Percentiles rank a stretch among this genome's conserved stretches.
Conservation (phyloP, 2,888 invertebrate species). For the Merodon equestris region DNA sequence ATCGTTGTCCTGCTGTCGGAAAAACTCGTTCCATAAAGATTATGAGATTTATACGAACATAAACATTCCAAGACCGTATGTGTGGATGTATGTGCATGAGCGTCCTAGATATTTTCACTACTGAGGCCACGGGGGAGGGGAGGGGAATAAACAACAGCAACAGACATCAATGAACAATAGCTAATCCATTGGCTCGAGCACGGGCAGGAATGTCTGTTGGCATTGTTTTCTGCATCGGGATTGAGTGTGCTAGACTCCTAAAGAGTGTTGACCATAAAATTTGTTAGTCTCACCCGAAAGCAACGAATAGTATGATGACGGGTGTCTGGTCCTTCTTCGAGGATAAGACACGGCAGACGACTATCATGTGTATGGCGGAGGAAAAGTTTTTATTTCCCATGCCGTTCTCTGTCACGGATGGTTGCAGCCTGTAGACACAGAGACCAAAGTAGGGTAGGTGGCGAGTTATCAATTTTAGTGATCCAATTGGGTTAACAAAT, state of each 20-base stretch:
- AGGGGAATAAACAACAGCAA: conserved; percentile 49
- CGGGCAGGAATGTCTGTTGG: conserved; percentile 51
- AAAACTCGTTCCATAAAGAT: conserved; percentile 62
- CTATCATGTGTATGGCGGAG: no score
- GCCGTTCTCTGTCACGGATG: no score
- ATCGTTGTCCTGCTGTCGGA: conserved; percentile 18
- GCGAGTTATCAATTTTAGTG: conserved; percentile 64
- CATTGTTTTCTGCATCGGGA: conserved; percentile 52
- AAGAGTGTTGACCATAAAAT: conserved; percentile 63
- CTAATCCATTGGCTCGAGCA: conserved; percentile 58
- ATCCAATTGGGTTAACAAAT: conserved; percentile 67
- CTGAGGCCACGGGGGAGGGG: neutral
- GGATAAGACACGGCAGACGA: conserved; percentile 6
- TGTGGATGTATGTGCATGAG: conserved; percentile 39
- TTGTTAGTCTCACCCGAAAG: conserved; percentile 23
- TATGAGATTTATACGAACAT: conserved; percentile 66
- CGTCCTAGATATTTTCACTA: neutral
- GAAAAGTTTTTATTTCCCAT: no score
- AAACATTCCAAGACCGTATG: conserved; percentile 35
- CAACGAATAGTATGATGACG: neutral
- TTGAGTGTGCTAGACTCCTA: conserved; percentile 50
- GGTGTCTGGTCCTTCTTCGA: neutral
- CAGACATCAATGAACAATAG: conserved; percentile 62
- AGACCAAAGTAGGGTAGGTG: neutral
- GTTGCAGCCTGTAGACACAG: no score